Percentiles rank a stretch among this genome's conserved stretches.
Evolutionary conservation across 2,797 vertebrate genomes (phyloP).

Genomic region (Sphenodon punctatus): DNA sequence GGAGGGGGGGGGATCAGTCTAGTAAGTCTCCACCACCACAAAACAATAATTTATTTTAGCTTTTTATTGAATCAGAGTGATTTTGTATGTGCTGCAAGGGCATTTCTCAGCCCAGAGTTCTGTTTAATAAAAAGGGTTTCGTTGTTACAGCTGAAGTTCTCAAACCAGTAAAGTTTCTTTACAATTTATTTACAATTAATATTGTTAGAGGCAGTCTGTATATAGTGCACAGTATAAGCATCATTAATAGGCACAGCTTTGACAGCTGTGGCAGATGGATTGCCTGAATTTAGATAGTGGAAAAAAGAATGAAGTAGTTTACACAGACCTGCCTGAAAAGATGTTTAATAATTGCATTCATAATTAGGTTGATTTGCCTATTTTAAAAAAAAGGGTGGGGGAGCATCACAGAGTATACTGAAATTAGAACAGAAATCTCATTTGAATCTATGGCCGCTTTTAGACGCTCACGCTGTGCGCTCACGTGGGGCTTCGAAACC

Average conservation of each 20-base stretch:
- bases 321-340: conserved; percentile 71
- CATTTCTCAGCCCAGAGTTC: conserved; percentile 75
- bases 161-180: conserved; percentile 83
- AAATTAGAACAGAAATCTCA: conserved; percentile 19
- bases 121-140: conserved; percentile 70
- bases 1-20: conserved; percentile 39
- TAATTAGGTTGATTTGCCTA: conserved; percentile 66
- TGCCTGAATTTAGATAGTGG: conserved; percentile 70
- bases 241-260: conserved; percentile 61
- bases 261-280: conserved; percentile 70
- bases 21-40: conserved; percentile 63
- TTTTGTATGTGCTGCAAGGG: conserved; percentile 75
- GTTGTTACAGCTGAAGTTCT: conserved; percentile 81
- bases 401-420: not conserved
- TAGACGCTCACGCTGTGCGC: no score
- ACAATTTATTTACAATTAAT: conserved; percentile 66
- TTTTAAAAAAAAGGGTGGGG: not conserved
- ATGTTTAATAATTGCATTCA: conserved; percentile 71
- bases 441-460: no score
- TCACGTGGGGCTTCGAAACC: no score
- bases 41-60: conserved; percentile 55
- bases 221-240: conserved; percentile 50
- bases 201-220: conserved; percentile 49
- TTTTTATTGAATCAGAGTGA: conserved; percentile 40
- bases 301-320: conserved; percentile 71